A percentile compares a stretch with the other conserved stretches of the same genome.
These are phyloP conservation scores for Lophotis ruficrista DNA, from an alignment of 2,113 vertebrate species.

Conservation along the genomic window DNA sequence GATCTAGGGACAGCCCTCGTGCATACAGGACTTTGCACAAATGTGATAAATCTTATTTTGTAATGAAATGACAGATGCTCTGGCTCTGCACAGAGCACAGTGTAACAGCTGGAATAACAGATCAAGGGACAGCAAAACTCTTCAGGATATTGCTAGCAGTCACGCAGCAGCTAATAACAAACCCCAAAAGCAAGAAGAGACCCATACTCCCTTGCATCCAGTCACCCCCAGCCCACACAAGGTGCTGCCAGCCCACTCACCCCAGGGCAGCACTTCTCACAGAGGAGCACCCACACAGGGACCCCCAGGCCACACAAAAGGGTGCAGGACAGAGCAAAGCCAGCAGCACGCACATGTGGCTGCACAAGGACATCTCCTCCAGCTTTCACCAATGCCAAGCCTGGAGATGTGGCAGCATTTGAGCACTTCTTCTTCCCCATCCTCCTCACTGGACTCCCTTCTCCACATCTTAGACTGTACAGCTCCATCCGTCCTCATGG, in stretches of 20 bases:
- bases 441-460: background rate
- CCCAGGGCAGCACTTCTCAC: background rate
- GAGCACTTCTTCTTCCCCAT: background rate
- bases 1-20: background rate
- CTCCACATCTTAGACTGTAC: background rate
- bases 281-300: background rate
- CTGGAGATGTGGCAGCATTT: background rate
- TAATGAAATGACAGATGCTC: background rate
- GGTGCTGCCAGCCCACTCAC: background rate
- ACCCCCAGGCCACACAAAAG: background rate
- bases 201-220: background rate
- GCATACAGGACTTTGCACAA: background rate
- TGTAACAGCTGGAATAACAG: background rate
- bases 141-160: background rate
- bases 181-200: background rate
- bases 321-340: background rate
- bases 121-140: background rate
- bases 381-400: background rate
- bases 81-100: background rate
- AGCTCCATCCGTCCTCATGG: fast-evolving
- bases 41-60: background rate
- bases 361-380: background rate
- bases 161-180: background rate
- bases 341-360: background rate
- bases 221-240: background rate